Base-by-base conservation (phyloP, 2,888 invertebrate genomes). In the Platycnemis pennipes region DNA sequence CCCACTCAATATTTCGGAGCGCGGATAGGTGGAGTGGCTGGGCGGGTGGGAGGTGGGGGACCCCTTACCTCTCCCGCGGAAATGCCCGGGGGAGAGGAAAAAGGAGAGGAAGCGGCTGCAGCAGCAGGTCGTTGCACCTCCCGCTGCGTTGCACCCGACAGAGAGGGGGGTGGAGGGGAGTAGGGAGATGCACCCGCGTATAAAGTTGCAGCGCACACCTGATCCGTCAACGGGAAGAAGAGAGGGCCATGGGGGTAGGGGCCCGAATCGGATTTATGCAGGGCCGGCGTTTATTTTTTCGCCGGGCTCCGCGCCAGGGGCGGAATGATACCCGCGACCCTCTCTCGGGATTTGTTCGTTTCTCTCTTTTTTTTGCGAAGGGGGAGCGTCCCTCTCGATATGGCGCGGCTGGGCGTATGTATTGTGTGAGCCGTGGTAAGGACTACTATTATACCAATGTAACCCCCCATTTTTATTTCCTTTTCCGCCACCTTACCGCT, bases 131-230 rank as follows among this genome's bases (percentile, higher is more conserved):
- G 77, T 77, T 77, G 77, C 77, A 77, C 77, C 77, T 16, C 31
- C 77, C 37, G 31, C 77, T 37, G 37, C 26, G 63, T n/a, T n/a
- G 63, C 63, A n/a, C 63, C 26, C 63, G 22, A n/a, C 63, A 2
- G 7, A 26, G 7, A 26, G 63, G 5, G 22, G 1, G 63, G 53
- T 3, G 63, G n/a, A n/a, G 63, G 26, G 63, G 7, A 26, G 7
- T 63, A 63, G 63, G 8, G 63, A 63, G 63, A 63, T 53, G 53
- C 77, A 13, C 31, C n/a, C 77, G 77, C 77, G 77, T 37, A 77
- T 77, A 77, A 77, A 77, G 77, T 37, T 37, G 77, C 77, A 16
- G 77, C 77, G 69, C 69, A 37, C 77, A 77, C 77, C 77, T 77
- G 77, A 77, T 77, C 77, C 77, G 77, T 8, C 11, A 37, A 69